Evolutionary conservation across 2,888 invertebrate genomes (phyloP), one percentile per base, ranked within the genome.

Genomic region (Punctoribates punctum): DNA sequence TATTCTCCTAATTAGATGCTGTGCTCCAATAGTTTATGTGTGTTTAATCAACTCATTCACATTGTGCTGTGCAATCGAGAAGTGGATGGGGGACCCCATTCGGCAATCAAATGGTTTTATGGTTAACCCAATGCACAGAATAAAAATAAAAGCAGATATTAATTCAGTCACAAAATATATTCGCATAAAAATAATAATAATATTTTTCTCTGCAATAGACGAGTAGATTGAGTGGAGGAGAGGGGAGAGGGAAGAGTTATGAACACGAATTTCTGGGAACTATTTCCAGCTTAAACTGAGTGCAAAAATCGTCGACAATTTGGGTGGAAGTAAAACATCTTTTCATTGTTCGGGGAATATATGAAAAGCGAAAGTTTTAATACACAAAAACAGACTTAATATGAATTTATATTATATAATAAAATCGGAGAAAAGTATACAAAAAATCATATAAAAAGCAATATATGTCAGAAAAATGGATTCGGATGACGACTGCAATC

Each of bases 381-480:
- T 51, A 57, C 20, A 57, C 0, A 20, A 48, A 8, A 51, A 51
- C 11, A n/a, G 6, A 51, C 34, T 34, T 57, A 25, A 57, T 57
- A 57, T 57, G 57, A 57, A 57, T 57, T 65, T 65, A 65, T 65
- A 6, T 65, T 2, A 34, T 65, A 38, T 65, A 65, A 65, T 65
- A 65, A 65, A 65, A 65, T 34, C 25, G 2, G 34, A n/a, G 25
- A n/a, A 25, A 34, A 34, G 34, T 34, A 34, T 34, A 3, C 34
- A 3, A 34, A 34, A 34, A 65, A 65, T 65, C 27, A 65, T 65
- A 65, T 65, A 65, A 65, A 65, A 65, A 34, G 65, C 65, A 29
- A 65, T 65, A 65, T 65, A 29, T 65, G 65, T 65, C 65, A 65
- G 11, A 65, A 65, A 65, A 65, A 65, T 65, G 65, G 34, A 65